Conservation (phyloP, 2,888 invertebrate genomes). For the Apotomis capreana region DNA sequence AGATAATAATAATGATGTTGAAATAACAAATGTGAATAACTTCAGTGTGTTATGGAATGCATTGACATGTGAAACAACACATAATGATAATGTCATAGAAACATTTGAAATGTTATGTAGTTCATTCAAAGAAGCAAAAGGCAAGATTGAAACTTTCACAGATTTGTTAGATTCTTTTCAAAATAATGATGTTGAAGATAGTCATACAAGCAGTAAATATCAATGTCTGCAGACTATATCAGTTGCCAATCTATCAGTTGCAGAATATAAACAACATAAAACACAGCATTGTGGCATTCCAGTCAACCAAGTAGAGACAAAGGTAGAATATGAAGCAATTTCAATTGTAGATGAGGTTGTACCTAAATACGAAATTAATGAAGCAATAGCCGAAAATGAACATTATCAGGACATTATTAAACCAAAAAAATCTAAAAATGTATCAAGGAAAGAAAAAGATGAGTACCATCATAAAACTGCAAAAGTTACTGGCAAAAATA, state of each 20-base stretch:
- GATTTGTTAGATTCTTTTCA: slow-evolving; percentile 61
- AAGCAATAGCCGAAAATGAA: neutral
- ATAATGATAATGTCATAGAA: slow-evolving; percentile 45
- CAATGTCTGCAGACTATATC: slow-evolving; percentile 18
- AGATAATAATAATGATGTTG: slow-evolving; percentile 7
- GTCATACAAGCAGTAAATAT: neutral
- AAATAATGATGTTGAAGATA: slow-evolving; percentile 34
- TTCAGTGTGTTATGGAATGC: slow-evolving; percentile 54
- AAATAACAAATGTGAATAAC: slow-evolving; percentile 36
- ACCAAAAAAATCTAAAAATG: neutral
- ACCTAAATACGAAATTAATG: neutral
- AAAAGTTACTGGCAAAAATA: slow-evolving; percentile 13
- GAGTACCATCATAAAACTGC: slow-evolving; percentile 14
- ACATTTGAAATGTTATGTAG: slow-evolving; percentile 54
- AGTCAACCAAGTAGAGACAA: neutral
- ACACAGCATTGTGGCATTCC: neutral
- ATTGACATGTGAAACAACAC: slow-evolving; percentile 47
- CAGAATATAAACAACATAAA: slow-evolving; percentile 19
- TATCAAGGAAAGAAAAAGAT: slow-evolving; percentile 3
- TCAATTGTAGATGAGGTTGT: neutral
- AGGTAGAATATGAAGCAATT: neutral
- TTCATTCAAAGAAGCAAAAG: slow-evolving; percentile 51
- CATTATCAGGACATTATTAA: neutral
- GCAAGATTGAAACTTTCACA: slow-evolving; percentile 57
- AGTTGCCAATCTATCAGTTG: neutral